phyloP scores from a whole-genome alignment of 2,888 invertebrate species.

The Germaria angustata region DNA sequence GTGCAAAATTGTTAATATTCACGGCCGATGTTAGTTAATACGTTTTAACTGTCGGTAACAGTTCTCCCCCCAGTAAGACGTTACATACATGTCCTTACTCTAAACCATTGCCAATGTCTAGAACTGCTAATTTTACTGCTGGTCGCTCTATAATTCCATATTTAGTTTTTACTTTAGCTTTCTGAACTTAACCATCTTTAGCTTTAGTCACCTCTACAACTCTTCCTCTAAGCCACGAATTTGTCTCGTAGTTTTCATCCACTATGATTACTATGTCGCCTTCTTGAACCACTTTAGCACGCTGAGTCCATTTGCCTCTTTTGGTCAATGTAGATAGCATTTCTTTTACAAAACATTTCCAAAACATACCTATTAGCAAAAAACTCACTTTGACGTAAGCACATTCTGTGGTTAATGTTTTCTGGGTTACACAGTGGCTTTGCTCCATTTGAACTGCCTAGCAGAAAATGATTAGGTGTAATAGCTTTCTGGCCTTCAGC shows the following conservation, averaged over 20 bases:
- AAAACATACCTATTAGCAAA: slow-evolving; percentile 10
- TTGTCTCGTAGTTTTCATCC: slow-evolving; percentile 10
- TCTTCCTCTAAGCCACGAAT: neutral
- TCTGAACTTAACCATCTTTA: neutral
- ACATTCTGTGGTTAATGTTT: slow-evolving; percentile 4
- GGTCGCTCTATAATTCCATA: neutral
- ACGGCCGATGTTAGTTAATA: too few species aligned
- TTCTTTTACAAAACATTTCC: neutral
- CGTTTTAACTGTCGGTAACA: slow-evolving; percentile 7
- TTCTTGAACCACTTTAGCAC: neutral
- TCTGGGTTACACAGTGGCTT: neutral
- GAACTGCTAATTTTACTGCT: neutral
- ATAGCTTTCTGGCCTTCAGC: neutral
- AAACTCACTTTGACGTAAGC: neutral
- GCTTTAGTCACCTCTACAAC: neutral
- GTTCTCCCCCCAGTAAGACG: slow-evolving; percentile 6
- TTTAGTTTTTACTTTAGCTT: neutral
- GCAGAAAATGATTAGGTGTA: neutral
- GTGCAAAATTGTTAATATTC: too few species aligned
- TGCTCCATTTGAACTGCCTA: neutral
- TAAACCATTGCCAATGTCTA: neutral
- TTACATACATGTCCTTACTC: neutral
- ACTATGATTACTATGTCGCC: neutral
- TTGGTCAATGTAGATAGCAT: neutral
- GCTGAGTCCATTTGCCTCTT: neutral